phyloP scores from a whole-genome alignment of 2,797 vertebrate species.

The Danio kyathit region DNA sequence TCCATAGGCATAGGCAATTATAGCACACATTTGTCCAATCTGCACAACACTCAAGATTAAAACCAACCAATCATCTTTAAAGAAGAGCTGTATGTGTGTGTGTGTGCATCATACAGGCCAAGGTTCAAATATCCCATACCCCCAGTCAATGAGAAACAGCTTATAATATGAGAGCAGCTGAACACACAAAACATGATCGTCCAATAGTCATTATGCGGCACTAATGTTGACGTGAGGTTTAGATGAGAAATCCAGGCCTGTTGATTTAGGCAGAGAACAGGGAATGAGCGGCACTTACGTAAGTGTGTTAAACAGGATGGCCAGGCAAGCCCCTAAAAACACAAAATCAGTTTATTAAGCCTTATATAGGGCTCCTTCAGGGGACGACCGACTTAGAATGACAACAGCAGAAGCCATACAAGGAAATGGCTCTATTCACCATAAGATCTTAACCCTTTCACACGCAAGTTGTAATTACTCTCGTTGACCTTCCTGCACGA shows the following conservation, averaged over 20 bases:
- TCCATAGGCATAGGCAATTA: neutral
- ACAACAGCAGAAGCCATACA: constrained; percentile 35
- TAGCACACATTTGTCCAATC: neutral
- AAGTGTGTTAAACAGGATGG: constrained; percentile 75
- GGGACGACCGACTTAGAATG: constrained; percentile 68
- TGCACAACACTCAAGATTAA: constrained; percentile 9
- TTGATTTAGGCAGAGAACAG: constrained; percentile 60
- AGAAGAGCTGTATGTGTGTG: neutral
- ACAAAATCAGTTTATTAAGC: constrained; percentile 67
- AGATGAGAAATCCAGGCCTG: constrained; percentile 26
- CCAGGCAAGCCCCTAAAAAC: constrained; percentile 65
- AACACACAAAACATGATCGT: constrained; percentile 35
- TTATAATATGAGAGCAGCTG: constrained; percentile 21
- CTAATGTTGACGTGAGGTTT: constrained; percentile 10
- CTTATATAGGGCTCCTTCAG: constrained; percentile 68
- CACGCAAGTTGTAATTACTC: no score
- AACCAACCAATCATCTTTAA: constrained; percentile 33
- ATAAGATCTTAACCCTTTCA: constrained; percentile 1
- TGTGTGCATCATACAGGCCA: neutral
- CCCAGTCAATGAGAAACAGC: neutral
- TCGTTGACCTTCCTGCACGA: no score
- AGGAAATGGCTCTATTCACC: constrained; percentile 51
- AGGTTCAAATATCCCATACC: constrained; percentile 5
- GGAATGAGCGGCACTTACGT: constrained; percentile 12
- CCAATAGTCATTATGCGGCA: constrained; percentile 20